These are phyloP conservation scores for Drosophila persimilis DNA, from an alignment of 1,140 invertebrate genomes.

Conservation along the genomic window DNA sequence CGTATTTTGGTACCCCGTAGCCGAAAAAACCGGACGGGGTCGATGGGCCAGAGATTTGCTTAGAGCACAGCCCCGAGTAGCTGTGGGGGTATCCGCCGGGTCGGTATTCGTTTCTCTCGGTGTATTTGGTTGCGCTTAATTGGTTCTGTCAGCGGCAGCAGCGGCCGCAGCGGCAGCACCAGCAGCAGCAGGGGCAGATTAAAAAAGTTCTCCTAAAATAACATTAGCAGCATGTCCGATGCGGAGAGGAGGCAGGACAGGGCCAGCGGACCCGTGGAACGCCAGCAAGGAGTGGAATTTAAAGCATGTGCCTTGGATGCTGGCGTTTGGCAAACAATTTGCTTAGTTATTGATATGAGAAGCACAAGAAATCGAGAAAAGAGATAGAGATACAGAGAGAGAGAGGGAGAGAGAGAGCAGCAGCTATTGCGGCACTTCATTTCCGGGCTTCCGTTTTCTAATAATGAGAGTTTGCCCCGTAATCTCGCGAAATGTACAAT, in stretches of 20 bases:
- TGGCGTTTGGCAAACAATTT: slow-evolving; percentile 74
- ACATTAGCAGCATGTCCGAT: slow-evolving; percentile 67
- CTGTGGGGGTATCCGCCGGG: no score
- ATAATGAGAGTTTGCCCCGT: slow-evolving; percentile 77
- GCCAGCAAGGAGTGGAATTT: slow-evolving; percentile 61
- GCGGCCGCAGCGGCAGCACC: slow-evolving; percentile 29
- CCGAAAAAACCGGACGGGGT: no score
- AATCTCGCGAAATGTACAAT: slow-evolving; percentile 78
- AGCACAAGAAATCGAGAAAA: slow-evolving; percentile 29
- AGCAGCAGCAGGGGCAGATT: slow-evolving; percentile 61
- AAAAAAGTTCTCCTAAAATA: slow-evolving; percentile 80
- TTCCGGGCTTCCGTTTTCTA: slow-evolving; percentile 79
- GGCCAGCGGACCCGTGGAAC: neutral
- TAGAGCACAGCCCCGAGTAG: no score
- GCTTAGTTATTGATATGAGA: slow-evolving; percentile 79
- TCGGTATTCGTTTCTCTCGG: slow-evolving; percentile 24
- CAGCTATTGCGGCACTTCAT: slow-evolving; percentile 63
- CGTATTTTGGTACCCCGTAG: slow-evolving; percentile 4
- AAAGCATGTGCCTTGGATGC: slow-evolving; percentile 64
- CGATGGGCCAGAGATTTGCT: no score
- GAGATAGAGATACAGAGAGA: neutral
- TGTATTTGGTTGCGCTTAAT: slow-evolving; percentile 78
- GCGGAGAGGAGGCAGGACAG: slow-evolving; percentile 24
- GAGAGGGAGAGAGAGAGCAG: neutral
- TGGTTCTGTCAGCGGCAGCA: slow-evolving; percentile 77